These are phyloP conservation scores for Panagrolaimus sp. DNA, from an alignment of 1,140 invertebrate species.

Conservation along the genomic window DNA sequence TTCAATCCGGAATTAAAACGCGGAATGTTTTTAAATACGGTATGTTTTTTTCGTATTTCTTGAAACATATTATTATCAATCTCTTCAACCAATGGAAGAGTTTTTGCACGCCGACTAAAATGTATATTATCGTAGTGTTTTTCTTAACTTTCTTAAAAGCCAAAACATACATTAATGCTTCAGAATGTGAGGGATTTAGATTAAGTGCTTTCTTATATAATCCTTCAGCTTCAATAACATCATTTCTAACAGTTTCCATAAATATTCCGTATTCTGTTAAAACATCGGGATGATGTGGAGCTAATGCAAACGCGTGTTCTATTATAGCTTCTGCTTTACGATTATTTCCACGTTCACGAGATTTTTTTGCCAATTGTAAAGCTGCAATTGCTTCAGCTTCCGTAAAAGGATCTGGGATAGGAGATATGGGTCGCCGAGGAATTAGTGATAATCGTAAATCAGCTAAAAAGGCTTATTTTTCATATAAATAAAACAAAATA, in stretches of 20 bases:
- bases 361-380: slow-evolving; percentile 38
- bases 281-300: slow-evolving; percentile 83
- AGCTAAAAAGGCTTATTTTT: neutral
- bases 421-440: slow-evolving; percentile 6
- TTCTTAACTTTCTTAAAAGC: neutral
- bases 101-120: slow-evolving; percentile 70
- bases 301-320: slow-evolving; percentile 76
- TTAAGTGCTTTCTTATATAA: slow-evolving; percentile 76
- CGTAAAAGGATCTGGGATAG: slow-evolving; percentile 16
- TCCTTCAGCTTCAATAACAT: slow-evolving; percentile 81
- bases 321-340: slow-evolving; percentile 44
- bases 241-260: slow-evolving; percentile 75
- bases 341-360: slow-evolving; percentile 35
- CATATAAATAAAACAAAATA: neutral
- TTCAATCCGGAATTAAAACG: slow-evolving; percentile 72
- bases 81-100: slow-evolving; percentile 79
- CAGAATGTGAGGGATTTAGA: slow-evolving; percentile 73
- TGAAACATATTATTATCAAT: slow-evolving; percentile 73
- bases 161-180: slow-evolving; percentile 66
- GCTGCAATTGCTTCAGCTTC: slow-evolving; percentile 43
- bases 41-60: slow-evolving; percentile 77
- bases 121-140: slow-evolving; percentile 30
- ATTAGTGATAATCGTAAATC: slow-evolving; percentile 1
- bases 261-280: slow-evolving; percentile 88
- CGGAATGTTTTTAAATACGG: slow-evolving; percentile 74